Base-by-base conservation (phyloP, 2,888 invertebrate genomes). In the Augiades crinisus region DNA sequence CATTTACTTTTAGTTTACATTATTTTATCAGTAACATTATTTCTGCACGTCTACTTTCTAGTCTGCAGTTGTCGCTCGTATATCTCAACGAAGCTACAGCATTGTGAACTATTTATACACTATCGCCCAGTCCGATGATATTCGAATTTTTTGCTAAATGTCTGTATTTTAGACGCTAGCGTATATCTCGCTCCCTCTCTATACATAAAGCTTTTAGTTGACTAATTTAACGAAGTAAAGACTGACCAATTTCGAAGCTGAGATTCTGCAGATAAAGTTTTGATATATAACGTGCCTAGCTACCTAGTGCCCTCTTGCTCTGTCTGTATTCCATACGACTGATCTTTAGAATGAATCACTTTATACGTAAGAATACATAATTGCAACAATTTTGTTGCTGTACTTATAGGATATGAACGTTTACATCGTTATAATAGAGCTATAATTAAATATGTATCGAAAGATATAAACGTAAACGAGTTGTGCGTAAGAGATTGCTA, bases 1-100 rank as follows among this genome's bases (percentile, higher is more conserved):
- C 50, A 54, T 50, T 54, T 50, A 50, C 46, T 54, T 46, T 27
- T 37, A 47, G 24, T 43, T 7, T 34, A 27, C n/a, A 13, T 33
- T n/a, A n/a, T n/a, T n/a, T 24, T 43, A 44, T 44, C 27, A n/a
- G 22, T 50, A 31, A 16, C 34, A 27, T 50, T 40, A 27, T 13
- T 36, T 43, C 13, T 43, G 16, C 10, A 12, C 14, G 6, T 21
- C 27, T 14, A 12, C 21, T 14, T 22, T 14, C 27, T 27, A 27
- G 27, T 27, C 24, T 16, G 5, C 41, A 30, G 30, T 30, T 30
- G 30, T 12, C 30, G 30, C 30, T 30, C 5, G 12, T 30, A 12
- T 30, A 30, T 30, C 12, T 30, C 5, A 12, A 5, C 12, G 12
- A 30, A 30, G 12, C n/a, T n/a, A n/a, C n/a, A n/a, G 2, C 10